A percentile compares a stretch with the other conserved stretches of the same genome.
Evolutionary conservation across 2,888 invertebrate genomes (phyloP).

Genomic region (Spisula subtruncata): DNA sequence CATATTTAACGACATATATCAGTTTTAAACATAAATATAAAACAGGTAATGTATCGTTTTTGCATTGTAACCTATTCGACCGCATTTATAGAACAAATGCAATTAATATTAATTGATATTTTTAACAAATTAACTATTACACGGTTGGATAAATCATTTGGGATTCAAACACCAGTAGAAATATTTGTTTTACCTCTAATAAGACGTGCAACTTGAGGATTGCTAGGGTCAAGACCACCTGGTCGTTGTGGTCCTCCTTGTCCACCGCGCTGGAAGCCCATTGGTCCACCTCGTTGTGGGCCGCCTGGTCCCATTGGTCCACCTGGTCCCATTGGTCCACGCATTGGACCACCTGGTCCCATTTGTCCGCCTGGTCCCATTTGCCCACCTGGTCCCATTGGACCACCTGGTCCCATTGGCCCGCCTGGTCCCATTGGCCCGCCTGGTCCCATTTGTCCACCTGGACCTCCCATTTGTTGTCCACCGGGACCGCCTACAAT

Average conservation of each 20-base stretch:
- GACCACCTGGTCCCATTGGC: conserved; percentile 16
- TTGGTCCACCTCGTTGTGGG: conserved; percentile 26
- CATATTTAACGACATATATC: too few species aligned
- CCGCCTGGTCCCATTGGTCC: conserved; percentile 52
- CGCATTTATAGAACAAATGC: too few species aligned
- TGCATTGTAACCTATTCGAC: too few species aligned
- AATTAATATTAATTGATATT: too few species aligned
- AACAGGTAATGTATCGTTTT: too few species aligned
- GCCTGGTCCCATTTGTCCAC: conserved; percentile 23
- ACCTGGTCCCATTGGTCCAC: conserved; percentile 2
- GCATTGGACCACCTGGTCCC: conserved; percentile 33
- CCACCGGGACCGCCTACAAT: background rate
- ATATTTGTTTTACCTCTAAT: conserved; percentile 53
- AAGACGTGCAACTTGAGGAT: conserved; percentile 62
- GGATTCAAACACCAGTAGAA: background rate
- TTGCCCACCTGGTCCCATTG: conserved; percentile 25
- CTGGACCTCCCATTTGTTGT: conserved; percentile 39
- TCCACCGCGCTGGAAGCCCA: conserved; percentile 14
- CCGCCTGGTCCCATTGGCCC: conserved; percentile 43
- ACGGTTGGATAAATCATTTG: background rate
- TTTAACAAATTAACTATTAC: background rate
- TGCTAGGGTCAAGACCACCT: conserved; percentile 55
- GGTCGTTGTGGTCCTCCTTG: conserved; percentile 42
- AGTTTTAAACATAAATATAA: too few species aligned
- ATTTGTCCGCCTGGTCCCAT: conserved; percentile 27